Evolutionary conservation across 2,888 invertebrate species (phyloP), one percentile per base, ranked within the genome.

Genomic region (Lingula anatina): DNA sequence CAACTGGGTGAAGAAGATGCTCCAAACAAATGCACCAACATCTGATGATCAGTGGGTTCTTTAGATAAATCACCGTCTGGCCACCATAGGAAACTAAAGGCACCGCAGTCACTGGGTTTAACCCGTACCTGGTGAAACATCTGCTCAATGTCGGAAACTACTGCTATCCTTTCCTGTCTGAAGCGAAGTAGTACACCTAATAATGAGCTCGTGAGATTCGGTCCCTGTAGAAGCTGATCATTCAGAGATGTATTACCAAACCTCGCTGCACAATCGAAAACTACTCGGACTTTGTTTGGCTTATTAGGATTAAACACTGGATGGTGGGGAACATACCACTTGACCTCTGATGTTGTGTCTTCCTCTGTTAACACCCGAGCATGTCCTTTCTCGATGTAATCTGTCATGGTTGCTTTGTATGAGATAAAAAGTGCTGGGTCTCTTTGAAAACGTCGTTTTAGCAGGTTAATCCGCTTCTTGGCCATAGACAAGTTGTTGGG

Each of bases 1-100:
- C 54, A 54, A 37, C 51, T 49, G 18, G 51, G 51, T 7, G 49
- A 49, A 18, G 54, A 51, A 20, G 49, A 49, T 18, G 55, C 55
- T 5, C 49, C 49, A 40, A 52, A 55, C 18, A 52, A 23, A 47
- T 55, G 55, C 0, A 53, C 55, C 7, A 23, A 20, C 52, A 52
- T 52, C 2, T 47, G 24, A 27, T 43, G 38, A 2, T 26, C 18
- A 1, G 23, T 24, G 23, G 49, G 52, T 21, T 36, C 9, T 20
- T 43, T 1, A 0, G n/a, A 12, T 21, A 46, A 3, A 20, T 47
- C 43, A 18, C 53, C 45, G 3, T 40, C 28, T 2, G 45, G 44
- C 55, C 55, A 55, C 53, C 55, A 53, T 36, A 53, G 42, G 37
- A 44, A 51, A 15, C 49, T 39, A 1, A 54, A 38, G 0, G 24